Percentiles rank a stretch among this genome's conserved stretches.
Evolutionary conservation across 2,113 vertebrate species (phyloP).

Genomic region (Lycocorax pyrrhopterus): DNA sequence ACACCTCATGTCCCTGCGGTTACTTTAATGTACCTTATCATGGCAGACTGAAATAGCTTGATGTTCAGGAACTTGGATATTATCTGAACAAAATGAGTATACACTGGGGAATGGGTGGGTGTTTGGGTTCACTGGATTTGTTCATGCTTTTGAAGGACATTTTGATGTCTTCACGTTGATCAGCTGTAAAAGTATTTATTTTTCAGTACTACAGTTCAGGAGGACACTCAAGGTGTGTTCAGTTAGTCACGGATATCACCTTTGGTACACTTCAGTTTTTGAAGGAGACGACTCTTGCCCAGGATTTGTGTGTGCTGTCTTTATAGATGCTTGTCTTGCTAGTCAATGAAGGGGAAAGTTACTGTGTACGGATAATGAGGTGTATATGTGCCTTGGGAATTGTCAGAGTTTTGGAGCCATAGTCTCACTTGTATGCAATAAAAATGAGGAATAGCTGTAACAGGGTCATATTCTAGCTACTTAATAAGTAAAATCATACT

Average conservation of each 20-base stretch:
- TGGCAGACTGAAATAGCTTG: background rate
- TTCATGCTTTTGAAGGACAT: background rate
- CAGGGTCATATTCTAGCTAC: background rate
- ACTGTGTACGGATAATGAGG: background rate
- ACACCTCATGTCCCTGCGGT: background rate
- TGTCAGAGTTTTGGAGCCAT: background rate
- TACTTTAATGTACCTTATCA: background rate
- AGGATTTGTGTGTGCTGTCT: background rate
- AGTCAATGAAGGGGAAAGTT: background rate
- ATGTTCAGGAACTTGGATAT: background rate
- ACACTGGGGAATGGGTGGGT: background rate
- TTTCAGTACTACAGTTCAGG: background rate
- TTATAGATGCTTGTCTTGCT: background rate
- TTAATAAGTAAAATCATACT: background rate
- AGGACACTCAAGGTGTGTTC: background rate
- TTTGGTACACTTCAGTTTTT: background rate
- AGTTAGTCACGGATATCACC: background rate
- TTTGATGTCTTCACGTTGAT: background rate
- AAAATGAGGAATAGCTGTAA: background rate
- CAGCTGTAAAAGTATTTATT: background rate
- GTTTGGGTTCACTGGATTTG: background rate
- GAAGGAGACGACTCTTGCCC: background rate
- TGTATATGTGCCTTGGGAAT: background rate
- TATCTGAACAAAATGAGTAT: background rate
- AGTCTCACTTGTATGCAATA: background rate